These are phyloP conservation scores for Embidobia sp. DNA, from an alignment of 2,888 invertebrate species.

Conservation along the genomic window DNA sequence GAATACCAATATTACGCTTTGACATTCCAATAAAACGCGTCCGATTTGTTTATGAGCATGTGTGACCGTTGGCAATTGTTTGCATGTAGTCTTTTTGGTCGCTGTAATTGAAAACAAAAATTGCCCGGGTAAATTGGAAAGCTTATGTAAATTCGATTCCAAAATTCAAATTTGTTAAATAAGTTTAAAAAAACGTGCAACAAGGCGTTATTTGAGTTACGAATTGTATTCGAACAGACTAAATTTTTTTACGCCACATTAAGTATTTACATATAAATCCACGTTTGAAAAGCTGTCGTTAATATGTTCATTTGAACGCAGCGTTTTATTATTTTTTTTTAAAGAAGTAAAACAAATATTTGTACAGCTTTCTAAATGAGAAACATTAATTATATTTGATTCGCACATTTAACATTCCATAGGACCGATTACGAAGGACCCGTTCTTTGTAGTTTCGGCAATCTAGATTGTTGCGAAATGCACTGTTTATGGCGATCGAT, in stretches of 20 bases:
- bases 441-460: conserved; percentile 15
- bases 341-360: not conserved
- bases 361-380: not conserved
- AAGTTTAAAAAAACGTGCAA: conserved; percentile 14
- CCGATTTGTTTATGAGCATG: conserved; percentile 81
- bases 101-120: conserved; percentile 60
- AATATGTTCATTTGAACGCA: conserved; percentile 6
- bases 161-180: conserved; percentile 50
- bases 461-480: conserved; percentile 28
- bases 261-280: conserved; percentile 9
- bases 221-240: not conserved
- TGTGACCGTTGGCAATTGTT: conserved; percentile 69
- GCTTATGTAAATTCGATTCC: conserved; percentile 51
- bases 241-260: conserved; percentile 3
- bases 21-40: conserved; percentile 82
- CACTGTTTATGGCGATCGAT: conserved; percentile 31
- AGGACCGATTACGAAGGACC: conserved; percentile 7
- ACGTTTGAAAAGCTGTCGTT: not conserved
- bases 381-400: not conserved
- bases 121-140: conserved; percentile 51
- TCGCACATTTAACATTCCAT: not conserved
- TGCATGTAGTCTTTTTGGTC: conserved; percentile 57
- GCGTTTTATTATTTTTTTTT: conserved; percentile 16
- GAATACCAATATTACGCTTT: conserved; percentile 82
- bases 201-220: not conserved